Evolutionary conservation across 1,140 invertebrate species (phyloP).

Genomic region (Neodiprion virginianus): DNA sequence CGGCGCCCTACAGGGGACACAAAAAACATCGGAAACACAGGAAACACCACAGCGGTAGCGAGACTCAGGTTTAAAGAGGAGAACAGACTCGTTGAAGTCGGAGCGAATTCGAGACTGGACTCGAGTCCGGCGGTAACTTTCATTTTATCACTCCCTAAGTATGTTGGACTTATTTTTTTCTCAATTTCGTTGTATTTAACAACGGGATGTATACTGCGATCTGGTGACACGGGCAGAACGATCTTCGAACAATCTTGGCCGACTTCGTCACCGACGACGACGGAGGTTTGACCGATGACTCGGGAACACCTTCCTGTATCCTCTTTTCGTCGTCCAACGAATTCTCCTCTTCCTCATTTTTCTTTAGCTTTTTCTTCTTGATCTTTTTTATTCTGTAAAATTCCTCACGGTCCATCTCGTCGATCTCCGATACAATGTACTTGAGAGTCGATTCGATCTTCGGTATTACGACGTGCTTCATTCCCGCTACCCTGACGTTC

Average conservation of each 20-base stretch:
- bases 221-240: no score
- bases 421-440: conserved; percentile 95
- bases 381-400: conserved; percentile 96
- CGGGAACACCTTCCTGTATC: no score
- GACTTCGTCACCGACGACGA: no score
- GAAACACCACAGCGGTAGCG: conserved; percentile 53
- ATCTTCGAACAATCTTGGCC: no score
- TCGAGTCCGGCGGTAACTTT: no score
- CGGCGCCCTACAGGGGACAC: conserved; percentile 41
- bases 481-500: neutral
- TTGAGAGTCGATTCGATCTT: conserved; percentile 90
- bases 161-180: neutral
- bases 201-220: neutral
- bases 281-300: no score
- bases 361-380: conserved; percentile 73
- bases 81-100: neutral
- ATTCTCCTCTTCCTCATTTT: neutral
- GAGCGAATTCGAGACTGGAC: no score
- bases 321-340: no score
- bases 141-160: no score
- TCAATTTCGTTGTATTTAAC: neutral
- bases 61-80: conserved; percentile 46
- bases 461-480: conserved; percentile 84
- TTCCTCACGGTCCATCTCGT: conserved; percentile 96
- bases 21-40: conserved; percentile 52